Conservation (phyloP, 2,797 vertebrate genomes). For the Anabas testudineus region DNA sequence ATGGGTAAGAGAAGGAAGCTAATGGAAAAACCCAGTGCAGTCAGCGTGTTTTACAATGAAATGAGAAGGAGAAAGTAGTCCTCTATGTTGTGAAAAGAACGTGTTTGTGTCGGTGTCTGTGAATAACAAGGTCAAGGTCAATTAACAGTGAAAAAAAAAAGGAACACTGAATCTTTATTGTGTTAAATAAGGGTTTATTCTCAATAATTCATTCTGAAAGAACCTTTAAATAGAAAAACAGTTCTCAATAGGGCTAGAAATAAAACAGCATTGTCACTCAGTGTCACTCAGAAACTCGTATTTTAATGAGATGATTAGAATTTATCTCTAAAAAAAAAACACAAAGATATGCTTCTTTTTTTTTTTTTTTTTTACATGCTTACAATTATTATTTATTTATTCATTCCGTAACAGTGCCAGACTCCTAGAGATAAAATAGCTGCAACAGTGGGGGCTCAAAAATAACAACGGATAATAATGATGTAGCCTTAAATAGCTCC, state of each 20-base stretch:
- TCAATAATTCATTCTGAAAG: too few relatives aligned
- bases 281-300: background rate
- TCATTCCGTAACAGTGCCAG: background rate
- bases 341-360: background rate
- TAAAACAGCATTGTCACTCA: background rate
- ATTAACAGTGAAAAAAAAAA: constrained; percentile 1
- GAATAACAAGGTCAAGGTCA: background rate
- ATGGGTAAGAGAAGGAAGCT: constrained; percentile 1
- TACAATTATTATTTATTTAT: background rate
- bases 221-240: too few relatives aligned
- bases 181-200: background rate
- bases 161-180: background rate
- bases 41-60: constrained; percentile 5
- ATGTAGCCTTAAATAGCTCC: too few relatives aligned
- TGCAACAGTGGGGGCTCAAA: too few relatives aligned
- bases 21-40: constrained; percentile 12
- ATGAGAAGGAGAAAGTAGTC: background rate
- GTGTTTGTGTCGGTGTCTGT: background rate
- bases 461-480: too few relatives aligned
- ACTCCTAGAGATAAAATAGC: too few relatives aligned
- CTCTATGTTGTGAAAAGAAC: background rate
- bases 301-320: background rate
- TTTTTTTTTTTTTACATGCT: background rate
- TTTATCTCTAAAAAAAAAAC: background rate
- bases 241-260: background rate